Conservation (phyloP, 2,888 invertebrate species). For the Phortica magna region DNA sequence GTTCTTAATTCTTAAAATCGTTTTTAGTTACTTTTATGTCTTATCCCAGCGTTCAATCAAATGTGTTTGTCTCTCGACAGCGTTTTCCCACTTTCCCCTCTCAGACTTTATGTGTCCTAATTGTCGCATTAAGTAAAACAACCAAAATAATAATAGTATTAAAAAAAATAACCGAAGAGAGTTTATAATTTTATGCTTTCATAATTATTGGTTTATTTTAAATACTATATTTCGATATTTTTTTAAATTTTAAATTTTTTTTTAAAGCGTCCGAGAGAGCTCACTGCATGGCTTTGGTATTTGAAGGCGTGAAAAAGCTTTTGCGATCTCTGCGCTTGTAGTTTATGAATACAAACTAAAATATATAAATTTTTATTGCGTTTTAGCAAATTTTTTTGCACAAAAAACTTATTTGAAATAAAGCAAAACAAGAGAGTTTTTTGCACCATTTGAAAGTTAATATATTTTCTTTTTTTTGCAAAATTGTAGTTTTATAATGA, state of each 20-base stretch:
- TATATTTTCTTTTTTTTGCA: neutral
- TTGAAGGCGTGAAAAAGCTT: conserved; percentile 50
- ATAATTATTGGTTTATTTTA: neutral
- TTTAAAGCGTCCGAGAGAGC: conserved; percentile 77
- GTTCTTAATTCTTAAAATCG: too few relatives aligned
- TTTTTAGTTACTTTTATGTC: too few relatives aligned
- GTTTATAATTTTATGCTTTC: neutral
- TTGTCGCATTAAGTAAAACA: conserved; percentile 7
- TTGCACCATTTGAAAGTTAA: neutral
- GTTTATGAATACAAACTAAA: neutral
- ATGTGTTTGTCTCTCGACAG: conserved; percentile 37
- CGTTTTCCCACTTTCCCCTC: conserved; percentile 33
- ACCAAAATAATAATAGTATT: neutral
- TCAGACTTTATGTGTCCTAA: conserved; percentile 38
- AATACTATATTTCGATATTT: conserved; percentile 28
- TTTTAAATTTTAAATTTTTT: conserved; percentile 36
- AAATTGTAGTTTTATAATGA: neutral
- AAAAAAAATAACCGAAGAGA: neutral
- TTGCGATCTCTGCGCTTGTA: conserved; percentile 35
- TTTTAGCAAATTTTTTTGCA: too few relatives aligned
- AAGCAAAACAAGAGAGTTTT: neutral
- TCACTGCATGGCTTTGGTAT: conserved; percentile 78
- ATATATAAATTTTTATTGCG: neutral
- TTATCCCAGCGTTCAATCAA: neutral
- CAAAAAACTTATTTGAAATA: too few relatives aligned